phyloP scores from a whole-genome alignment of 2,797 vertebrate genomes.

The Coendou prehensilis region DNA sequence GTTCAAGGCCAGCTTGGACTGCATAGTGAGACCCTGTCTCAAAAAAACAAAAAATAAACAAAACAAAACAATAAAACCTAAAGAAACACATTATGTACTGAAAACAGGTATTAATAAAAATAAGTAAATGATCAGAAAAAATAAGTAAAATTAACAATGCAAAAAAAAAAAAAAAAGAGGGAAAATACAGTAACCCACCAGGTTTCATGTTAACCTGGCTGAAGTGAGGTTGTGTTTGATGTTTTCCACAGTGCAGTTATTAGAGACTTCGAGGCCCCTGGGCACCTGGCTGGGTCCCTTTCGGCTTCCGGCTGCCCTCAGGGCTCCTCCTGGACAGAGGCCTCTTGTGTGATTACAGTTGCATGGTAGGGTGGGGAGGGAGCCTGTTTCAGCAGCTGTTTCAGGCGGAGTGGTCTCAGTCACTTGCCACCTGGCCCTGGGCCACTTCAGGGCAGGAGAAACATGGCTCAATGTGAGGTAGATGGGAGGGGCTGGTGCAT shows the following conservation, averaged over 20 bases:
- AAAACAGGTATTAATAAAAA: neutral
- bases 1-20: no score
- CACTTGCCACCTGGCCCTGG: neutral
- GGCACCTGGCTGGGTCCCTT: neutral
- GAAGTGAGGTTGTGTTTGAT: neutral
- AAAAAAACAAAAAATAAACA: neutral
- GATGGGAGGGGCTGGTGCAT: neutral
- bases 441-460: neutral
- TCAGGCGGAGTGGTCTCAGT: neutral
- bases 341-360: neutral
- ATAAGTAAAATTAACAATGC: no score
- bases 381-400: neutral
- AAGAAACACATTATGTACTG: neutral
- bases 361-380: no score
- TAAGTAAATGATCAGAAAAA: neutral
- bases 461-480: neutral
- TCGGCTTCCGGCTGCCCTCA: neutral
- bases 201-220: neutral
- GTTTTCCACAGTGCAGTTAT: neutral
- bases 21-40: neutral
- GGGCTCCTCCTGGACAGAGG: neutral
- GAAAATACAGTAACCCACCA: neutral
- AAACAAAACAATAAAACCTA: neutral
- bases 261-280: neutral
- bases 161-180: no score